Conservation (phyloP, 2,113 vertebrate genomes). For the Agelaius phoeniceus region DNA sequence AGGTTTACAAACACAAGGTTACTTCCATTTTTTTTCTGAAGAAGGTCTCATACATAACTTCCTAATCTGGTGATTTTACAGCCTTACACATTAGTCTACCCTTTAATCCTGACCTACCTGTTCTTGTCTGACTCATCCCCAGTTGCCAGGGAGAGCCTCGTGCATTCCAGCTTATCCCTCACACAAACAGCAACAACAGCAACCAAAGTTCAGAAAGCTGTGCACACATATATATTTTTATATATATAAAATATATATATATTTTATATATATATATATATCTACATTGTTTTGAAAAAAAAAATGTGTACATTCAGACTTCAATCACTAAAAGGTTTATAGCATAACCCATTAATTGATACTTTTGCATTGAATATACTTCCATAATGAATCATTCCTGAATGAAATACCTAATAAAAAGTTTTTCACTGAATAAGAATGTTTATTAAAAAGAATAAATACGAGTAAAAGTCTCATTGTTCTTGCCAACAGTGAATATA, state of each 20-base stretch:
- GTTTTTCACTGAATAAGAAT: neutral
- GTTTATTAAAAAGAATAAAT: neutral
- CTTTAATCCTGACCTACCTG: neutral
- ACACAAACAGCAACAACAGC: neutral
- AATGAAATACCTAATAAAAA: neutral
- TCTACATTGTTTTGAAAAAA: neutral
- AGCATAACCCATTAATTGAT: neutral
- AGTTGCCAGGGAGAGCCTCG: neutral
- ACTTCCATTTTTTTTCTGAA: neutral
- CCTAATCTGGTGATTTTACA: neutral
- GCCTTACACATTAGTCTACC: neutral
- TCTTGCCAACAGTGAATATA: neutral
- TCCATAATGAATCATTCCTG: neutral
- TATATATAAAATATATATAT: neutral
- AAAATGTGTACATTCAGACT: neutral
- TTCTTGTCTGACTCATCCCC: neutral
- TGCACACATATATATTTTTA: rapidly evolving
- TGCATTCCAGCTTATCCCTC: neutral
- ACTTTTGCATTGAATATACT: neutral
- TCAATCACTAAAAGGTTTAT: neutral
- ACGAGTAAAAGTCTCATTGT: neutral
- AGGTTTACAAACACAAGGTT: neutral
- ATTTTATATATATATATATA: neutral
- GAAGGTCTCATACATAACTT: neutral
- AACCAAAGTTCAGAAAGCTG: neutral